Base-by-base conservation (phyloP, 1,140 invertebrate species). In the Musca vetustissima region DNA sequence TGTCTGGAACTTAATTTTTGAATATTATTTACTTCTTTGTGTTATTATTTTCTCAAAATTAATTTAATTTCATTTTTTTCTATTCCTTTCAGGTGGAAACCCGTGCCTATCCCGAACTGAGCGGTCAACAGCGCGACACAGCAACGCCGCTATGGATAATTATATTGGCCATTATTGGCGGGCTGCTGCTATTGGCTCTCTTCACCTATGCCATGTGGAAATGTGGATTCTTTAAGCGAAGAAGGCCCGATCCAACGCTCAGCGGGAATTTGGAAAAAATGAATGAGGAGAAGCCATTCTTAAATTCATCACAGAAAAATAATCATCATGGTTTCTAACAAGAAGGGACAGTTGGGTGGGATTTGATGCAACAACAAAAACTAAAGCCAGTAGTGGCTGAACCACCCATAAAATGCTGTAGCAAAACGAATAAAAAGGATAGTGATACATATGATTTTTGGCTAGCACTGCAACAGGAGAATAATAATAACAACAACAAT, bases 191-290 rank as follows among this genome's bases (percentile, higher is more conserved):
- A 2, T 84, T 97, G 22, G 86, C 93, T 9, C 73, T 94, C 0
- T 83, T 96, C 28, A 91, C 91, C n/a, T 84, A 93, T 21, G 81
- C 90, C 4, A 79, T 96, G 22, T 94, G 92, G 89, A 94, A 92
- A 83, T 85, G 92, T 28, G 94, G 94, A 52, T 97, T 97, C 86
- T 97, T 97, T 84, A 94, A 94, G 79, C 79, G 92, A 66, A 88
- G 90, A 81, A 86, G 91, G 70, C 90, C 91, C 9, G 92, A 94
- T 81, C 90, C 90, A 1, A 94, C 92, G 17, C 76, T 94, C 0
- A 92, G 91, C 6, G 93, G 92, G 7, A 95, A 93, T 81, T 81
- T 94, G 24, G 89, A 92, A 78, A 93, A 93, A 76, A 87, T 88
- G 70, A 90, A 89, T 28, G 90, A 92, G 73, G 84, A 83, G 25